phyloP scores from a whole-genome alignment of 2,888 invertebrate species.

The Dioctria rufipes region DNA sequence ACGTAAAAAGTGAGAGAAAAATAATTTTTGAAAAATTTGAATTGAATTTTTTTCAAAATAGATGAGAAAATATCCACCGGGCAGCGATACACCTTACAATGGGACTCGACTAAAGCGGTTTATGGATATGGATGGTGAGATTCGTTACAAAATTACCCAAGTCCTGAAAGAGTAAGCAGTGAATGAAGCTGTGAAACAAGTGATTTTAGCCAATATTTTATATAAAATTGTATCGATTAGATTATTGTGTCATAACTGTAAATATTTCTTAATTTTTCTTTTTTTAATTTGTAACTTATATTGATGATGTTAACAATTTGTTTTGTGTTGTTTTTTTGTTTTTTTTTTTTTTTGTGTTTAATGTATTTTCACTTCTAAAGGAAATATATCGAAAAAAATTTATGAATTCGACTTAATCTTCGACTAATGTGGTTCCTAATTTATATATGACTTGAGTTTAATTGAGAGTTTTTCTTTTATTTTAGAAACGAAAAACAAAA shows the following conservation, averaged over 20 bases:
- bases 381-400: conserved; percentile 2
- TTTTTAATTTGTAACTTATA: background rate
- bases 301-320: background rate
- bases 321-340: background rate
- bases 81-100: conserved; percentile 75
- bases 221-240: too few species aligned
- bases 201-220: too few species aligned
- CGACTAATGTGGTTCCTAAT: conserved; percentile 43
- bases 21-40: conserved; percentile 37
- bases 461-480: background rate
- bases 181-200: too few species aligned
- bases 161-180: too few species aligned
- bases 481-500: background rate
- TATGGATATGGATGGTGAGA: conserved; percentile 72
- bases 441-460: background rate
- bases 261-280: too few species aligned
- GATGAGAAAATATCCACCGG: conserved; percentile 81
- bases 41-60: conserved; percentile 66
- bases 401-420: conserved; percentile 3
- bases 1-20: background rate
- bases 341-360: background rate
- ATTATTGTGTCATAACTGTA: too few species aligned
- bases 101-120: conserved; percentile 73
- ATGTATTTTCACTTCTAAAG: background rate
- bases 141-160: conserved; percentile 61